phyloP scores from a whole-genome alignment of 2,888 invertebrate genomes.

The Drosophila greeni region DNA sequence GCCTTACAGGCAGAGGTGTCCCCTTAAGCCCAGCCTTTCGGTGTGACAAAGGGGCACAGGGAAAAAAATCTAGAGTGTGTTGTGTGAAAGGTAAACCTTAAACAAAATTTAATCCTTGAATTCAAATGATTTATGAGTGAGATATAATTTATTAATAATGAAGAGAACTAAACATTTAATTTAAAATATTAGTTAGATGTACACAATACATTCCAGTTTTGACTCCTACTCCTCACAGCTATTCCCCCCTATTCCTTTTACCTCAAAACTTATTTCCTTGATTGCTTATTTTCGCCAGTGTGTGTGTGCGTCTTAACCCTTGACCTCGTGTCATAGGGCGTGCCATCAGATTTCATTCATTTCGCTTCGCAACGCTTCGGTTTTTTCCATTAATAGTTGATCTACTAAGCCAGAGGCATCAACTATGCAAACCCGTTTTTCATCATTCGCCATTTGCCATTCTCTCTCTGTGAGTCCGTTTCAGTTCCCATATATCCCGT shows the following conservation, averaged over 20 bases:
- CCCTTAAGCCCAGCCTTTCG: background rate
- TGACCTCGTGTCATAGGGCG: constrained; percentile 26
- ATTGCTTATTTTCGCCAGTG: background rate
- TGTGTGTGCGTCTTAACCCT: constrained; percentile 1
- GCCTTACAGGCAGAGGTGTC: constrained; percentile 17
- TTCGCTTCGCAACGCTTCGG: constrained; percentile 34
- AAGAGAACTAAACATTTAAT: background rate
- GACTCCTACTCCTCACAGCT: background rate
- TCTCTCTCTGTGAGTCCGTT: constrained; percentile 6
- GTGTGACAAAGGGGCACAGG: background rate
- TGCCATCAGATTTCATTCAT: constrained; percentile 50
- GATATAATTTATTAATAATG: background rate
- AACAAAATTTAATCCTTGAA: no score
- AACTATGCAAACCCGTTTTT: constrained; percentile 68
- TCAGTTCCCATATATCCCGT: constrained; percentile 17
- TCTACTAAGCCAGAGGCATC: constrained; percentile 67
- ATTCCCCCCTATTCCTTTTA: background rate
- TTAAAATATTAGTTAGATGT: background rate
- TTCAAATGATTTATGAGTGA: background rate
- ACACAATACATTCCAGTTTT: no score
- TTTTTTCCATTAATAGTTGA: constrained; percentile 66
- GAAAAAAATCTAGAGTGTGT: background rate
- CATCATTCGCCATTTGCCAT: constrained; percentile 57
- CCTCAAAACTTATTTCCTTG: background rate
- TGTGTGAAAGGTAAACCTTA: no score